Evolutionary conservation across 2,888 invertebrate genomes (phyloP), one percentile per base, ranked within the genome.

Genomic region (Ametastegia equiseti): DNA sequence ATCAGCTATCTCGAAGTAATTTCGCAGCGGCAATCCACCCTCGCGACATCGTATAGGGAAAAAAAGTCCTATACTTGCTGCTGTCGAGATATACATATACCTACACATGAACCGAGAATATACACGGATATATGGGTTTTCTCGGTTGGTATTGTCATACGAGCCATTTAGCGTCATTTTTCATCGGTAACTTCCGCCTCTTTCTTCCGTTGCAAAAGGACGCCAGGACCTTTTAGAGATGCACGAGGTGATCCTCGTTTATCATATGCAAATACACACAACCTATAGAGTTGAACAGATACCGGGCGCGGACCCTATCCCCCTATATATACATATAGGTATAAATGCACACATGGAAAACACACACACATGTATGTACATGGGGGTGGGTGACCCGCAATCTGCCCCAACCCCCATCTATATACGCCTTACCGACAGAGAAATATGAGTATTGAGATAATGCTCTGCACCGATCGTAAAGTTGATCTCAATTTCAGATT

Each of bases 81-180:
- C 23, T 4, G 47, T 67, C 9, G 19, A 50, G 33, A 27, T 54
- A 50, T 33, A 42, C 33, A 45, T 36, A 54, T 47, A 63, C 30
- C 13, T n/a, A n/a, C n/a, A n/a, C n/a, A n/a, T 5, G 19, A 23
- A 45, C n/a, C 50, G 23, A n/a, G 5, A 33, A 42, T 42, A 42
- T 78, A 78, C 19, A 78, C 30, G 42, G 42, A 45, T 78, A 39
- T 78, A 60, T 42, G 47, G 39, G 27, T 73, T 42, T n/a, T 39
- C 39, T 73, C 82, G 45, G 60, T 63, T 67, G 80, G 83, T 82
- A 85, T 84, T 85, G 84, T 85, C 84, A 83, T 82, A 84, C 79
- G 75, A 84, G 75, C 83, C 84, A 83, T 84, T 85, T 82, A 79
- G 83, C 83, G 81, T 85, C 84, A 85, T 85, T 85, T 85, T 82